A percentile compares a stretch with the other conserved stretches of the same genome.
Evolutionary conservation across 2,113 vertebrate genomes (phyloP).

Genomic region (Eclectus roratus): DNA sequence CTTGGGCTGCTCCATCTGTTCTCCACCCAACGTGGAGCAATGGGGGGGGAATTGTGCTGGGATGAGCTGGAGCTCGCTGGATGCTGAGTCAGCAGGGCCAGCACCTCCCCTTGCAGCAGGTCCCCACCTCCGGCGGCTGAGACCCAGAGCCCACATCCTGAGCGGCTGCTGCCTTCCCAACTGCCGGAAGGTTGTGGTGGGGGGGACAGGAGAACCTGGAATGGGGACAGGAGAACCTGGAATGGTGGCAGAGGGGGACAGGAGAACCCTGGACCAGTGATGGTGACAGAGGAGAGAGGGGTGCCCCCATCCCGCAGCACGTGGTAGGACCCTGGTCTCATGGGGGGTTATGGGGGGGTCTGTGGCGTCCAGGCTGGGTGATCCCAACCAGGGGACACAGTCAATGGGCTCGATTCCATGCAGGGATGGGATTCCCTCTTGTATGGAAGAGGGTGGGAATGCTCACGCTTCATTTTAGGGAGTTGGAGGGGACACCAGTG

Average conservation of each 20-base stretch:
- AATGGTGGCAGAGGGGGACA: no score
- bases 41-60: no score
- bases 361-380: not conserved
- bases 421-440: not conserved
- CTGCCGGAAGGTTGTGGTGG: not conserved
- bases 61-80: not conserved
- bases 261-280: no score
- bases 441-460: not conserved
- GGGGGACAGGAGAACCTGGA: not conserved
- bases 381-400: not conserved
- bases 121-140: not conserved
- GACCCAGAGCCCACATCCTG: not conserved
- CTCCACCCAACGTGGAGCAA: no score
- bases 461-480: not conserved
- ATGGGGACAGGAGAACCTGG: no score
- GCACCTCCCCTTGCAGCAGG: not conserved
- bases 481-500: accelerated
- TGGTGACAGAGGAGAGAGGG: not conserved
- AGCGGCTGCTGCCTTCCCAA: not conserved
- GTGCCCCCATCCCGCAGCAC: accelerated
- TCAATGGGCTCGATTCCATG: accelerated
- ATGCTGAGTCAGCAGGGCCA: not conserved
- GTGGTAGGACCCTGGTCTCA: accelerated
- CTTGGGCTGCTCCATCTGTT: no score
- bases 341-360: no score